Base-by-base conservation (phyloP, 2,113 vertebrate species). In the Malurus cyaneus region DNA sequence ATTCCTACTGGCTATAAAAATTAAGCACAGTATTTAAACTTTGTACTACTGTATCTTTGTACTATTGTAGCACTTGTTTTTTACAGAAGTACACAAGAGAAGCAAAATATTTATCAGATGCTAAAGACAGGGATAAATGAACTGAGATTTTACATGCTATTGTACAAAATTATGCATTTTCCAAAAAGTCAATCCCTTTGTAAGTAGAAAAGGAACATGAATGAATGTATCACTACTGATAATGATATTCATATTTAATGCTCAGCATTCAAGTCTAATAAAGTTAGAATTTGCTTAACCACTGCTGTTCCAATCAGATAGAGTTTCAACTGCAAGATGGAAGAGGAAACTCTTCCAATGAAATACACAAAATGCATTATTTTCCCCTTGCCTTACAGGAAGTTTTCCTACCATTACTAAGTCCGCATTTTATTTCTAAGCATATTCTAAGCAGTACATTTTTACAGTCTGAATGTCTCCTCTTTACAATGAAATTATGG, bases 1-100 rank as follows among this genome's bases (percentile, higher is more conserved):
- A 99, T 96, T 93, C 99, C 99, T 1, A 98, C 97, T 12, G 98
- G 99, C 99, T 99, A 97, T 47, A 96, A 96, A 94, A 44, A 93
- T 77, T n/a, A 95, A 88, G 62, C 64, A 71, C 26, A 96, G 50
- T 69, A 90, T 93, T 94, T 95, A 96, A 80, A 88, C 52, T 94
- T 93, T 74, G 71, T 29, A 79, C 53, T 69, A 61, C 18, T 73
- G 17, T 50, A 88, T 87, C 77, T 83, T 85, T 74, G 49, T 79
- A 96, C 44, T 88, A 31, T 17, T 73, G 32, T 70, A 86, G 39
- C 25, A 66, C 46, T 83, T 78, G 18, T 47, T 84, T 50, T 87
- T 86, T 81, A 65, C 7, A 77, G 34, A 86, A 89, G 26, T 34
- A 88, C 4, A 2, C 14, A 83, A 69, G 16, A 54, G 23, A 67